Evolutionary conservation across 2,113 vertebrate species (phyloP), one percentile per base, ranked within the genome.

Genomic region (Scophthalmus maximus): DNA sequence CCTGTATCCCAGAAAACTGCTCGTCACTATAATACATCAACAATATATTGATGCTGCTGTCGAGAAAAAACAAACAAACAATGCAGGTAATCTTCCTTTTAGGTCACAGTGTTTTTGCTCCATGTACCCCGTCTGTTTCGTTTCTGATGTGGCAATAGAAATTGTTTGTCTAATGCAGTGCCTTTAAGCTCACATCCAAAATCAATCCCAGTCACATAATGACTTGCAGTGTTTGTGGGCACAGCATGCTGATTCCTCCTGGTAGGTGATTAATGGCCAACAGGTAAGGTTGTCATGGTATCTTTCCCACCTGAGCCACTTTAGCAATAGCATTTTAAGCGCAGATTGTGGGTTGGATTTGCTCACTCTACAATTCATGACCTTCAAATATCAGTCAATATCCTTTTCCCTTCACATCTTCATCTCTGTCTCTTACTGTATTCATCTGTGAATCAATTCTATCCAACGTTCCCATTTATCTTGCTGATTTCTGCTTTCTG

Each of bases 251-350:
- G 62, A 71, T 82, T 63, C 55, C 68, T 63, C 71, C 55, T 29
- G 52, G 79, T 30, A 63, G 59, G 70, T 82, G 82, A 89, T 88
- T 83, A 81, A 90, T 82, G 75, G 53, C 62, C 58, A 83, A 74
- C 81, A 79, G 73, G 79, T 86, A 51, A 66, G 59, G 86, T 88
- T 78, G 83, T 64, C 84, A 84, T 89, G 85, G 88, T 79, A 78
- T 85, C 82, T 42, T 71, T 68, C 63, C 68, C 66, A 84, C 80
- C 74, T 76, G 58, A 77, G 72, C 66, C 66, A n/a, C 65, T 60
- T 29, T 32, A 42, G 65, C 68, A 84, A 63, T 82, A 47, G 70
- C 66, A 42, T 71, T 30, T 12, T 8, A 73, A 46, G 55, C 30
- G 61, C 67, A 50, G 70, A 38, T 55, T 78, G 63, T 56, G 50